These are phyloP conservation scores for Rhingia campestris DNA, from an alignment of 2,888 invertebrate genomes.

Conservation along the genomic window DNA sequence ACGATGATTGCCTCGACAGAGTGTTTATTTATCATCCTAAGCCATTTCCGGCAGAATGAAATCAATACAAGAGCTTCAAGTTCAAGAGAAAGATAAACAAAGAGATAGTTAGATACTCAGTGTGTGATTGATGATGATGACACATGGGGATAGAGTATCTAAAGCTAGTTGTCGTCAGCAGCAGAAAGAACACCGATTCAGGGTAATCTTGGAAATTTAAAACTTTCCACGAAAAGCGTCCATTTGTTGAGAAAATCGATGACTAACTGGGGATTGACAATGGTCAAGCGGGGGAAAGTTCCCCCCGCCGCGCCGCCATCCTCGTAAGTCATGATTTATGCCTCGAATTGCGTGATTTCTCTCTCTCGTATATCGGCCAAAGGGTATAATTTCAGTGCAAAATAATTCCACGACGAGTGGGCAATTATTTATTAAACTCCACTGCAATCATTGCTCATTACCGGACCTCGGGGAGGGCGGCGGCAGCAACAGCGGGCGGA, in stretches of 20 bases:
- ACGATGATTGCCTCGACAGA: constrained; percentile 3
- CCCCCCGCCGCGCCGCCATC: constrained; percentile 1
- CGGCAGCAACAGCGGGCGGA: constrained; percentile 16
- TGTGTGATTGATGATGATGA: constrained; percentile 52
- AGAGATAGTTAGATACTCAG: constrained; percentile 32
- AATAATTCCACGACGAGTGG: constrained; percentile 70
- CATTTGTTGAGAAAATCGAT: constrained; percentile 40
- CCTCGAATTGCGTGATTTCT: constrained; percentile 65
- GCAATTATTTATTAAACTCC: constrained; percentile 74
- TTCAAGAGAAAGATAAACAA: constrained; percentile 56
- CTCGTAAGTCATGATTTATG: constrained; percentile 48
- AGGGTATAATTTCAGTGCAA: constrained; percentile 69
- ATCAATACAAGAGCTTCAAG: constrained; percentile 62
- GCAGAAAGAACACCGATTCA: constrained; percentile 4
- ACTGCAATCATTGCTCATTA: constrained; percentile 74
- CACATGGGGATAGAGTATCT: constrained; percentile 37
- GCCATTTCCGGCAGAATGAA: constrained; percentile 41
- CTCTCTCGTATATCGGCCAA: constrained; percentile 64
- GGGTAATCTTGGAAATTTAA: constrained; percentile 28
- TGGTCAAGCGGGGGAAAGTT: constrained; percentile 14
- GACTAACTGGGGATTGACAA: constrained; percentile 48
- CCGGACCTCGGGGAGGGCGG: constrained; percentile 31
- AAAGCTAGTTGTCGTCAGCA: not conserved
- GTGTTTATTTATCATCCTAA: constrained; percentile 43
- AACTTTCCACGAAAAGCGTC: constrained; percentile 35